Evolutionary conservation across 2,113 vertebrate species (phyloP), one percentile per base, ranked within the genome.

Genomic region (Platichthys stellatus): DNA sequence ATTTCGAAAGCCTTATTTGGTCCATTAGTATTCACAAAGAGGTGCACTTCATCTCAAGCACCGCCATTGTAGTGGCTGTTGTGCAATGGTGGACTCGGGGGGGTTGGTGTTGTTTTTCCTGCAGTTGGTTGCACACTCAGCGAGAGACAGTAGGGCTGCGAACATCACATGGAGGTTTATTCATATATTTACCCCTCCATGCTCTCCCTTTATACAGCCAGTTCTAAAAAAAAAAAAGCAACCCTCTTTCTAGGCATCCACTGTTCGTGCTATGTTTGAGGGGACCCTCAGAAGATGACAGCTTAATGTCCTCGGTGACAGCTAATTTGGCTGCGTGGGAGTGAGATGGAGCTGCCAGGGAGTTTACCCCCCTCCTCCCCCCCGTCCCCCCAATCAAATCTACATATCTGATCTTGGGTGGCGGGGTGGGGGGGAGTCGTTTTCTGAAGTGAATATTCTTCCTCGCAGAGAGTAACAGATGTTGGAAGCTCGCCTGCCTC

Each of bases 21-120:
- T 49, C 61, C 83, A 91, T 91, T 93, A 88, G 82, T 80, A 89
- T 88, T 83, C 88, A 82, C 73, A 87, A 87, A 83, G 84, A 88
- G 81, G 63, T 64, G 61, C 78, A 86, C 89, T 91, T 86, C 85
- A 89, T 90, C 76, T 81, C 83, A 87, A 85, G 87, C 81, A 58
- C 76, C 38, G 66, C 26, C 63, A 47, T 70, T 78, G 76, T 76
- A 77, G 62, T 66, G 64, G 47, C 17, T 74, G 75, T 83, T 83
- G 72, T 76, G 51, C 82, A 83, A 86, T 45, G 45, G 66, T 65
- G 65, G 69, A 69, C 78, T 35, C 54, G 64, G 61, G 66, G 68
- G 68, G 59, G 43, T 64, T 35, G 73, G 35, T 79, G 40, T 54
- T 82, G 53, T 77, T 78, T 78, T 78, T 71, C 43, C 59, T 72